A percentile compares a stretch with the other conserved stretches of the same genome.
These are phyloP conservation scores for Melinaea menophilus DNA, from an alignment of 2,888 invertebrate species.

Conservation along the genomic window DNA sequence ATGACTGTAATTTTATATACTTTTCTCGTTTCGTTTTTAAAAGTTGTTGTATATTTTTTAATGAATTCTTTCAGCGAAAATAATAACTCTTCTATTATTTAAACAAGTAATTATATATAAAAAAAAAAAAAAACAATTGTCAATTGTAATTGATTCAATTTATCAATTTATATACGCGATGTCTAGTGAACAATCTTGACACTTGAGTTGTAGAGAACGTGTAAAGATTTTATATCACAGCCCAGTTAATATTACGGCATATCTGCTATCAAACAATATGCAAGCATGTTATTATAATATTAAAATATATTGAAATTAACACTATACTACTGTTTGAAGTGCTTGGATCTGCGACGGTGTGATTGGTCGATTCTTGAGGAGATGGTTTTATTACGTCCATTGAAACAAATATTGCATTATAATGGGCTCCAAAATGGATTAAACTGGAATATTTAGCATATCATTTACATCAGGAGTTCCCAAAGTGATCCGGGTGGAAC, in stretches of 20 bases:
- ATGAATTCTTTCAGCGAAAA: too few species aligned
- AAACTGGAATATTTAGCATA: too few species aligned
- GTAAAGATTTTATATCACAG: constrained; percentile 67
- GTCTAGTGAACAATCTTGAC: constrained; percentile 29
- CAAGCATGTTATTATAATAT: constrained; percentile 44
- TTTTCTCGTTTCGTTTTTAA: too few species aligned
- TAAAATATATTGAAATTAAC: constrained; percentile 36
- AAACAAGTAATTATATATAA: too few species aligned
- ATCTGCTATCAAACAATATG: constrained; percentile 49
- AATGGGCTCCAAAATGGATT: too few species aligned
- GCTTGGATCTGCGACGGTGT: constrained; percentile 52
- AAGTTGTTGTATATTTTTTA: too few species aligned
- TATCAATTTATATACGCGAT: constrained; percentile 21
- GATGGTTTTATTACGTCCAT: constrained; percentile 66
- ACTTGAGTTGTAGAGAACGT: constrained; percentile 19
- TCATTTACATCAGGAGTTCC: too few species aligned
- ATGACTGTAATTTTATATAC: too few species aligned
- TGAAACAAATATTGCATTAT: constrained; percentile 41
- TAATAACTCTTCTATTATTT: too few species aligned
- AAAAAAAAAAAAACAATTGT: neutral
- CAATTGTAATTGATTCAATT: neutral
- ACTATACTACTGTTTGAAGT: constrained; percentile 43
- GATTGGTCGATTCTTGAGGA: constrained; percentile 55
- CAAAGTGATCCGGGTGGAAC: too few species aligned
- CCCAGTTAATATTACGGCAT: constrained; percentile 52